These are phyloP conservation scores for Limnephilus rhombicus DNA, from an alignment of 2,888 invertebrate genomes.

Conservation along the genomic window DNA sequence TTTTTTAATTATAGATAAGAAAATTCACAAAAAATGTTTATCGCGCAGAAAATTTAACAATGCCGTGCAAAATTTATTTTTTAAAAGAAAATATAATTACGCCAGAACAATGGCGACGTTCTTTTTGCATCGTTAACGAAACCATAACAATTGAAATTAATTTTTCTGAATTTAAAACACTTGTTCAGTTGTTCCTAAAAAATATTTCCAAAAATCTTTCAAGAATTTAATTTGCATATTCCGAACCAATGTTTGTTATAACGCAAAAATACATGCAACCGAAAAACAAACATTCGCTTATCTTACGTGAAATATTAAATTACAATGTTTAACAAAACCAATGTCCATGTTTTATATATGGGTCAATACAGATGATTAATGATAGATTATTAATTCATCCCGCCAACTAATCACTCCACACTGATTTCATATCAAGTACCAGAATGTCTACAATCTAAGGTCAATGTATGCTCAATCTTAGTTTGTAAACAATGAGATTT, in stretches of 20 bases:
- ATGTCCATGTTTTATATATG: background rate
- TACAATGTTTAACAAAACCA: background rate
- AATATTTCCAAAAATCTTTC: background rate
- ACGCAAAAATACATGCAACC: background rate
- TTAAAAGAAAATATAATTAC: slow-evolving; percentile 19
- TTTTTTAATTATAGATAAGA: slow-evolving; percentile 42
- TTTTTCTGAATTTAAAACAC: background rate
- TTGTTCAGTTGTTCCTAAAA: background rate
- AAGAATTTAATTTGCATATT: background rate
- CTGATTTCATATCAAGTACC: background rate
- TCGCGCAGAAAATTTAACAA: slow-evolving; percentile 12
- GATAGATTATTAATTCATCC: background rate
- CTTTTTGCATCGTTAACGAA: slow-evolving; percentile 17
- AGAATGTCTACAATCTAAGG: background rate
- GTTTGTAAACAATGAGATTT: background rate
- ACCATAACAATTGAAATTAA: background rate
- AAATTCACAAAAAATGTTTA: slow-evolving; percentile 19
- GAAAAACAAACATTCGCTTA: background rate
- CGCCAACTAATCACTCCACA: background rate
- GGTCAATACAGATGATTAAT: background rate
- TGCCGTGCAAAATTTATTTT: slow-evolving; percentile 11
- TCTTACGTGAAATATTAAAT: background rate
- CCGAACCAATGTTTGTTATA: background rate
- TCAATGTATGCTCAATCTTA: background rate
- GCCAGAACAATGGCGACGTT: background rate